phyloP scores from a whole-genome alignment of 1,140 invertebrate genomes.

The Heliconius hewitsoni region DNA sequence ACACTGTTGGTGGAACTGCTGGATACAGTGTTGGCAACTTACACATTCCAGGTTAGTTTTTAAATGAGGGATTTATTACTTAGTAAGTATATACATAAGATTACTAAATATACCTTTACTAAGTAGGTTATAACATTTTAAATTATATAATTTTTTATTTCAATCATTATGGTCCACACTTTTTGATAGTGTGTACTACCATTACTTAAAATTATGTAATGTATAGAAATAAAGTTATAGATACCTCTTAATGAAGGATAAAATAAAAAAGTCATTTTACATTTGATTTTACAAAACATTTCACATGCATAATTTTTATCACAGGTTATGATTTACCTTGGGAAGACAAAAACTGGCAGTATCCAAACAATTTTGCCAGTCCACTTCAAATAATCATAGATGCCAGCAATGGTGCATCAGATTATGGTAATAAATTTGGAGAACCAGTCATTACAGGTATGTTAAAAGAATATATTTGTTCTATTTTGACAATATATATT shows the following conservation, averaged over 20 bases:
- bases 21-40: conserved; percentile 98
- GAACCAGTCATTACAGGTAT: conserved; percentile 91
- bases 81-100: too few species aligned
- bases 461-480: not conserved
- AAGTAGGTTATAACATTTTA: too few species aligned
- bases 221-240: too few species aligned
- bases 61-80: conserved; percentile 8
- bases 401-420: conserved; percentile 98
- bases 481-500: not conserved
- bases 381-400: conserved; percentile 95
- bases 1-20: conserved; percentile 97
- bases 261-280: not conserved
- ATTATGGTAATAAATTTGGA: conserved; percentile 99
- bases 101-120: too few species aligned
- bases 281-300: not conserved
- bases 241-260: too few species aligned
- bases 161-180: too few species aligned
- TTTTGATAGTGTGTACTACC: too few species aligned
- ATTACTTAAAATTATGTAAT: too few species aligned
- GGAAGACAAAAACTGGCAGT: conserved; percentile 89
- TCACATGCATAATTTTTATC: not conserved
- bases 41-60: conserved; percentile 88
- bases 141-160: too few species aligned
- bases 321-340: conserved; percentile 91
- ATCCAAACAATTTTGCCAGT: conserved; percentile 94